phyloP scores from a whole-genome alignment of 2,797 vertebrate genomes.

The Alexandromys oeconomus region DNA sequence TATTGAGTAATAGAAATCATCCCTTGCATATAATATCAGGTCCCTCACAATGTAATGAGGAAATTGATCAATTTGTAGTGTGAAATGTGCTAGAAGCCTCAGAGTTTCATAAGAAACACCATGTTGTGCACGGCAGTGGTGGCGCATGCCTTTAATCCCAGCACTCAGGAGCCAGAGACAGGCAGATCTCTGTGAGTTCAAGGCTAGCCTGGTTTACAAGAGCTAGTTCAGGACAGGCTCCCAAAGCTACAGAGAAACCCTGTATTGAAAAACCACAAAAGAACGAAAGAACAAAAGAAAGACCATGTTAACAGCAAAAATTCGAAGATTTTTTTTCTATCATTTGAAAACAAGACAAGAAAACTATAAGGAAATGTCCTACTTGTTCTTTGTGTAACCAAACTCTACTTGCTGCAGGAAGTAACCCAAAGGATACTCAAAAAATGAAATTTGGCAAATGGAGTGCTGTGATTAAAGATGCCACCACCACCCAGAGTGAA shows the following conservation, averaged over 20 bases:
- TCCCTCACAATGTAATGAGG: neutral
- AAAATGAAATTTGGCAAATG: neutral
- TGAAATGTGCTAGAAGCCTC: neutral
- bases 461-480: too few relatives aligned
- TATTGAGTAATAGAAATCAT: neutral
- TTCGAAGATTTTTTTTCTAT: neutral
- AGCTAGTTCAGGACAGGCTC: too few relatives aligned
- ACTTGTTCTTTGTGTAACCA: neutral
- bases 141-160: too few relatives aligned
- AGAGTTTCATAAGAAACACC: neutral
- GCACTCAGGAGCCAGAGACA: too few relatives aligned
- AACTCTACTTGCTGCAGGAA: neutral
- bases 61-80: neutral
- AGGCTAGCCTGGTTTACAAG: too few relatives aligned
- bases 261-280: too few relatives aligned
- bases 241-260: too few relatives aligned
- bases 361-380: neutral
- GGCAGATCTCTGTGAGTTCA: too few relatives aligned
- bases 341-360: neutral
- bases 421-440: neutral
- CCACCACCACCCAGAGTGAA: neutral
- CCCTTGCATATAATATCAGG: too few relatives aligned
- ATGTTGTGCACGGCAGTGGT: neutral
- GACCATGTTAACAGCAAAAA: neutral
- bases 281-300: too few relatives aligned